A percentile compares a stretch with the other conserved stretches of the same genome.
phyloP scores from a whole-genome alignment of 2,113 vertebrate genomes.

The Cyrtonyx montezumae region DNA sequence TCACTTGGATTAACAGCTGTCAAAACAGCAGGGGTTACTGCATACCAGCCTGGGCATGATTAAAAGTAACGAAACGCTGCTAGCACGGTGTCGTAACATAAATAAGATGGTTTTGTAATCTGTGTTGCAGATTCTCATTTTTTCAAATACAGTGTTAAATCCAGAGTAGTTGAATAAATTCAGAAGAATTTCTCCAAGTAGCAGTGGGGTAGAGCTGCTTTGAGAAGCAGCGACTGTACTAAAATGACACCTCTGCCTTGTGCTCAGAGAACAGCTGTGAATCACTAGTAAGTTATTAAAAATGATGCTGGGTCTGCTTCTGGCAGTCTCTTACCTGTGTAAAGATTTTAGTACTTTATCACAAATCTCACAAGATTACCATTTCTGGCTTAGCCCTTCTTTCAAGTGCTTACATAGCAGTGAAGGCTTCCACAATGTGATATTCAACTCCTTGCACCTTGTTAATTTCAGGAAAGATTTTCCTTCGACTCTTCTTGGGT shows the following conservation, averaged over 20 bases:
- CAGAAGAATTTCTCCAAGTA: not conserved
- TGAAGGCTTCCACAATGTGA: not conserved
- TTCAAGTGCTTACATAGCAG: not conserved
- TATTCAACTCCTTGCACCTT: not conserved
- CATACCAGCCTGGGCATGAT: not conserved
- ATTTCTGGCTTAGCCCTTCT: not conserved
- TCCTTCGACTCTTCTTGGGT: not conserved
- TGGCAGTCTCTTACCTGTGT: not conserved
- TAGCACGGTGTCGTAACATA: not conserved
- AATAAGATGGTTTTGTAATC: not conserved
- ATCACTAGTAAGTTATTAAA: not conserved
- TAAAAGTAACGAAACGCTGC: not conserved
- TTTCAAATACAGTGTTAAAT: not conserved
- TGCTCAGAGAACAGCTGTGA: not conserved
- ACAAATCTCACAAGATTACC: not conserved
- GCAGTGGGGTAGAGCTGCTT: not conserved
- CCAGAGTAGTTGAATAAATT: not conserved
- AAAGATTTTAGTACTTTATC: not conserved
- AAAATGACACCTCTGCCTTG: not conserved
- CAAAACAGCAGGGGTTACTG: not conserved
- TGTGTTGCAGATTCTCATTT: not conserved
- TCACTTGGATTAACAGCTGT: not conserved
- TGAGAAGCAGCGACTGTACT: not conserved
- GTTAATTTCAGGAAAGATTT: not conserved
- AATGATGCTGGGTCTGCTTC: not conserved